These are phyloP conservation scores for Telmatochromis sp. DNA, from an alignment of 2,113 vertebrate genomes.

Conservation along the genomic window DNA sequence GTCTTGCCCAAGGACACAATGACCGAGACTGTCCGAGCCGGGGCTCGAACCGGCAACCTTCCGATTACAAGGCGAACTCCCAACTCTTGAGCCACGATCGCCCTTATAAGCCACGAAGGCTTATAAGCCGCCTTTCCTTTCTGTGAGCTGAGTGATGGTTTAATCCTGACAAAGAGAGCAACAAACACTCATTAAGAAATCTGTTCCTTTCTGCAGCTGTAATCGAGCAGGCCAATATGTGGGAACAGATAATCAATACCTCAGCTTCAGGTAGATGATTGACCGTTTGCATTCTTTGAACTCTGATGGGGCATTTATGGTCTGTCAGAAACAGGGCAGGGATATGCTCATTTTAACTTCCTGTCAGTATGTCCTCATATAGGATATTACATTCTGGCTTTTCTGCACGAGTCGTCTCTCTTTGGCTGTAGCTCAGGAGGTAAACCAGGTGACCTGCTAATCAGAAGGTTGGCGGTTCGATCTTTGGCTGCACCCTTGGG, in stretches of 20 bases:
- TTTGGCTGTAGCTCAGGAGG: background rate
- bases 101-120: no score
- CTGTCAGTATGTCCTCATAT: no score
- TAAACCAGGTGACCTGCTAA: background rate
- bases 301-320: background rate
- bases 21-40: no score
- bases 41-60: no score
- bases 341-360: no score
- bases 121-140: background rate
- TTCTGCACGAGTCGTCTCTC: background rate
- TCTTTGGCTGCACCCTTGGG: background rate
- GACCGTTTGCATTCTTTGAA: background rate
- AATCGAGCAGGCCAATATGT: background rate
- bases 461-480: background rate
- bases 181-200: background rate
- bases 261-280: background rate
- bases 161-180: background rate
- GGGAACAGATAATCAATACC: background rate
- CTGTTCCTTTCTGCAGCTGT: background rate
- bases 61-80: no score
- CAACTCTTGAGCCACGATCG: no score
- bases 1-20: no score
- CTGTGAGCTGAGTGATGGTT: background rate
- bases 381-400: background rate
- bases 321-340: background rate